These are phyloP conservation scores for Phainopepla nitens DNA, from an alignment of 2,113 vertebrate species.

Conservation along the genomic window DNA sequence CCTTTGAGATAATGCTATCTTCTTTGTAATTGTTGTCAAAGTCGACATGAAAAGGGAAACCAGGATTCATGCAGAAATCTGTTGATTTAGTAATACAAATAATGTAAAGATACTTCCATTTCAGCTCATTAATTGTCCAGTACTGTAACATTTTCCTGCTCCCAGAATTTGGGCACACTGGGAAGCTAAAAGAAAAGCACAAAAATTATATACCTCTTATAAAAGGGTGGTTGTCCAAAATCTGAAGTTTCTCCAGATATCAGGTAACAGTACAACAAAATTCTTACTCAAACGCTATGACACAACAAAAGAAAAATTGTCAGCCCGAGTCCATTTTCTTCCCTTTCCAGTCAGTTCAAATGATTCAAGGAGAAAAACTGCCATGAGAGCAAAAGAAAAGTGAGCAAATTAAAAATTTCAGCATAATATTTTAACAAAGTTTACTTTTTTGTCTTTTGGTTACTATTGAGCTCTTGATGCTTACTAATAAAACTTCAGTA, in stretches of 20 bases:
- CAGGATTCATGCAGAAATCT: neutral
- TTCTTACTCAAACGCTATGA: neutral
- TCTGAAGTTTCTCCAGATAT: neutral
- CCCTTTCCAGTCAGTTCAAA: neutral
- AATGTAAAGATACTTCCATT: neutral
- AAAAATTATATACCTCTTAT: neutral
- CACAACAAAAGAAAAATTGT: neutral
- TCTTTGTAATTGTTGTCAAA: neutral
- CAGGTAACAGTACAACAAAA: neutral
- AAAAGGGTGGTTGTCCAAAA: neutral
- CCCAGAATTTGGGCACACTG: neutral
- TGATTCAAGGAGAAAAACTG: neutral
- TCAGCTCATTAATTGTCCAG: neutral
- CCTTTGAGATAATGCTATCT: neutral
- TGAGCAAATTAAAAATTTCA: neutral
- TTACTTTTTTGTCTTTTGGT: neutral
- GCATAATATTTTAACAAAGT: slow-evolving; percentile 1
- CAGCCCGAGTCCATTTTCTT: neutral
- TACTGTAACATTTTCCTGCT: neutral
- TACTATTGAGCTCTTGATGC: slow-evolving; percentile 31
- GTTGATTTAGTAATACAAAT: neutral
- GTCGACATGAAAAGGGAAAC: neutral
- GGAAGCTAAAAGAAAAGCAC: neutral
- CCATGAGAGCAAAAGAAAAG: neutral
- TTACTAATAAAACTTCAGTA: slow-evolving; percentile 36